Evolutionary conservation across 1,140 invertebrate species (phyloP).

Genomic region (Samia ricini): DNA sequence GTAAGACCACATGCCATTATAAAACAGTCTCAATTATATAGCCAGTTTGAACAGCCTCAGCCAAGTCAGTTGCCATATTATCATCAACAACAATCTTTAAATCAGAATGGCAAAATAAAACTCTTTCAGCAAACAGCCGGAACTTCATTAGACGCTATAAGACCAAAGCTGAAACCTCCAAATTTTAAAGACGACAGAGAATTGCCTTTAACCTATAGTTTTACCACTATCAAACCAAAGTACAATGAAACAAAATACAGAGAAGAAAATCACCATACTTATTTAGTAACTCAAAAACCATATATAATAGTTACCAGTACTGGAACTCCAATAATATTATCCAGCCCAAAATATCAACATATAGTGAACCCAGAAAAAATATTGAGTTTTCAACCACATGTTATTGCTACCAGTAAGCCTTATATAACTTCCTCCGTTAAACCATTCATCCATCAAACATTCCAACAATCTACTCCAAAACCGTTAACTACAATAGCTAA

Average conservation of each 20-base stretch:
- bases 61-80: conserved; percentile 19
- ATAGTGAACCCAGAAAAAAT: conserved; percentile 37
- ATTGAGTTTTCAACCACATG: conserved; percentile 30
- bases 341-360: conserved; percentile 47
- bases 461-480: conserved; percentile 51
- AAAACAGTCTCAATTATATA: conserved; percentile 28
- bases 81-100: conserved; percentile 26
- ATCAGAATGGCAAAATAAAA: conserved; percentile 23
- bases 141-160: conserved; percentile 31
- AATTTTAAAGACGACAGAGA: conserved; percentile 66
- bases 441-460: conserved; percentile 31
- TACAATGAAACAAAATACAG: conserved; percentile 27
- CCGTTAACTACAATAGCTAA: conserved; percentile 49
- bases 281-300: conserved; percentile 42
- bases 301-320: conserved; percentile 39
- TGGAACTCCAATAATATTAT: conserved; percentile 30
- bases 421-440: conserved; percentile 42
- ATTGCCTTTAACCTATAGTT: conserved; percentile 57
- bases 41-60: conserved; percentile 35
- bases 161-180: conserved; percentile 54
- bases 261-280: conserved; percentile 22
- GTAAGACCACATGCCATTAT: conserved; percentile 20
- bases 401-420: conserved; percentile 41
- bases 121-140: conserved; percentile 30
- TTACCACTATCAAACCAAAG: conserved; percentile 33